Base-by-base conservation (phyloP, 2,797 vertebrate species). In the Parotocinclus haroldoi region DNA sequence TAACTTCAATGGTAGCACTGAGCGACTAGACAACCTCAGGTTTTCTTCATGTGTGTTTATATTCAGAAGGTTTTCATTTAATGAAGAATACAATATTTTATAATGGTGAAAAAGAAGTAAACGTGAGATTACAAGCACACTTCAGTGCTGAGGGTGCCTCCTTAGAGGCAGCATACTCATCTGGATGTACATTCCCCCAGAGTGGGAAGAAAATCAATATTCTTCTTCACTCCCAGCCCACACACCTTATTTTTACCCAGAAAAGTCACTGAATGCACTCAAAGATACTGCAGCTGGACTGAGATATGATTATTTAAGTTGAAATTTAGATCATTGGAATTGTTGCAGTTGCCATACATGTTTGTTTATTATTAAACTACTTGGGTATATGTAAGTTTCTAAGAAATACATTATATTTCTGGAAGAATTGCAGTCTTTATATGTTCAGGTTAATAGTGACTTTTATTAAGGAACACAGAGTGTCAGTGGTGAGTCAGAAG, bases 151-250 rank as follows among this genome's bases (percentile, higher is more conserved):
- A 8, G 5, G 50, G 66, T 66, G 50, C 50, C 18, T 40, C 37
- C 51, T 71, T 42, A 13, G 56, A 60, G 11, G 14, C 17, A 55
- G 38, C 62, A 58, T 45, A 13, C 40, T 7, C 63, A 48, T 58
- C 61, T 52, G 4, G 42, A 42, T 54, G 40, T 50, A 60, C 57
- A 58, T 46, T 44, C 63, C 54, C 68, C 60, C 37, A 56, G 49
- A 68, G 68, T 53, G 54, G 71, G 63, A 69, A 65, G 55, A 52
- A 63, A 74, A 74, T 74, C 68, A 27, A 66, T 77, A 54, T 68
- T 51, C 52, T 54, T 55, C 58, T 49, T 44, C 63, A 66, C 45
- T 57, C 19, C 52, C 75, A 54, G 54, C 76, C 72, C 73, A 77
- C 72, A 66, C 69, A 71, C 14, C 71, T 69, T 44, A 55, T 66